Evolutionary conservation across 2,113 vertebrate species (phyloP).

Genomic region (Peucedramus taeniatus): DNA sequence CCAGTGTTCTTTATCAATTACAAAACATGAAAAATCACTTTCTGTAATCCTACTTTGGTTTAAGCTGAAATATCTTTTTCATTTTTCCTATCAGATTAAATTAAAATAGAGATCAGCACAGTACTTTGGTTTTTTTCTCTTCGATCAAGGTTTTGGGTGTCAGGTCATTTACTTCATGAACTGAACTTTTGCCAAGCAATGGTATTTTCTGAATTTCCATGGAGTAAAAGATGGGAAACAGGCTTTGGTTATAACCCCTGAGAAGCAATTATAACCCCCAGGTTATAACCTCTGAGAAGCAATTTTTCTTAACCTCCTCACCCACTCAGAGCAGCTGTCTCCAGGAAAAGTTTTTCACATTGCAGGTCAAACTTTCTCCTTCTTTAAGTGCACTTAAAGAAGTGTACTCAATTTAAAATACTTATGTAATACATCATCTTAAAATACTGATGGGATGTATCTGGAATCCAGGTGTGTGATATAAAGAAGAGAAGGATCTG

Average conservation of each 20-base stretch:
- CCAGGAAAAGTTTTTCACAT: not conserved
- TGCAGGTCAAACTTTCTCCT: not conserved
- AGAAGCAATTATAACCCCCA: not conserved
- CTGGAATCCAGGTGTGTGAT: not conserved
- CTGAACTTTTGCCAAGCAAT: not conserved
- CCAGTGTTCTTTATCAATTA: not conserved
- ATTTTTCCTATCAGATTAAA: not conserved
- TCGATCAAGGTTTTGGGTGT: not conserved
- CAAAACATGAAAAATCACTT: not conserved
- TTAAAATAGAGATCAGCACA: not conserved
- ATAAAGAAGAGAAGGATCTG: not conserved
- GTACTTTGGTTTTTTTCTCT: not conserved
- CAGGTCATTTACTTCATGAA: not conserved
- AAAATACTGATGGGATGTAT: not conserved
- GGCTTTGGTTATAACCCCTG: not conserved
- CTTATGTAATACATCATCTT: not conserved
- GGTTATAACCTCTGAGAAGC: not conserved
- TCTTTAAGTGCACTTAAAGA: not conserved
- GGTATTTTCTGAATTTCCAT: not conserved
- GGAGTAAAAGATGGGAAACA: not conserved
- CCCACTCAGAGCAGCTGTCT: not conserved
- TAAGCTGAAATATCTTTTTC: not conserved
- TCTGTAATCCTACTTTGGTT: not conserved
- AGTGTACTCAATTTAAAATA: not conserved
- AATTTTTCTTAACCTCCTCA: not conserved